phyloP scores from a whole-genome alignment of 2,797 vertebrate genomes.

The Eremophila alpestris region DNA sequence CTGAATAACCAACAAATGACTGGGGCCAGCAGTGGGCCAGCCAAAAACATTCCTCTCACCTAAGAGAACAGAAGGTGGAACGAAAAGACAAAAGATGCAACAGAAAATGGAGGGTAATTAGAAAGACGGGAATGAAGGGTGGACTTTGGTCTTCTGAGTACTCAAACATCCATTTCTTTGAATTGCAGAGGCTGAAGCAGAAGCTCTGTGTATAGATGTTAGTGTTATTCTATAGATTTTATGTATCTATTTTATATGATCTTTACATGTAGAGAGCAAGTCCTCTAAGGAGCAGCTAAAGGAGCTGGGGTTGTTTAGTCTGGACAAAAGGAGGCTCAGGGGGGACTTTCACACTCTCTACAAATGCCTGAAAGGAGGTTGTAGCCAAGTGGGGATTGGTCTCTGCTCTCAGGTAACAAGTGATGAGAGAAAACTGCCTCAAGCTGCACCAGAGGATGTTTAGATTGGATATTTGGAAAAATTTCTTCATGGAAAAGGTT shows the following conservation, averaged over 20 bases:
- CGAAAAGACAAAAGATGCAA: neutral
- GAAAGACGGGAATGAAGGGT: neutral
- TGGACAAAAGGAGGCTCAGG: neutral
- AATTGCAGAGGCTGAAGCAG: neutral
- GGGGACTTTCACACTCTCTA: neutral
- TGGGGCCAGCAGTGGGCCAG: neutral
- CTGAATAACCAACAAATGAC: neutral
- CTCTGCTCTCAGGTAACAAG: neutral
- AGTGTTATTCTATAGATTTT: neutral
- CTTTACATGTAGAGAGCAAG: neutral
- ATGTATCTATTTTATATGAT: neutral
- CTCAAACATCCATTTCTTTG: neutral
- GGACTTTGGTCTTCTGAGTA: neutral
- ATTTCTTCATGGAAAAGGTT: neutral
- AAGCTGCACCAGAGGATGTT: neutral
- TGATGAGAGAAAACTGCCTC: fast-evolving
- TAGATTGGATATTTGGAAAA: neutral
- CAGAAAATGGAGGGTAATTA: neutral
- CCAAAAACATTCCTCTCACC: neutral
- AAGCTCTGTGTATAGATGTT: neutral
- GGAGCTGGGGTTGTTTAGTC: neutral
- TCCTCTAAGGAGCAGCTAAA: neutral
- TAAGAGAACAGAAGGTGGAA: neutral
- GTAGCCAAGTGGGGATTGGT: neutral
- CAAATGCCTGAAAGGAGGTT: neutral